These are phyloP conservation scores for Tyrannus savana DNA, from an alignment of 2,113 vertebrate genomes.

Conservation along the genomic window DNA sequence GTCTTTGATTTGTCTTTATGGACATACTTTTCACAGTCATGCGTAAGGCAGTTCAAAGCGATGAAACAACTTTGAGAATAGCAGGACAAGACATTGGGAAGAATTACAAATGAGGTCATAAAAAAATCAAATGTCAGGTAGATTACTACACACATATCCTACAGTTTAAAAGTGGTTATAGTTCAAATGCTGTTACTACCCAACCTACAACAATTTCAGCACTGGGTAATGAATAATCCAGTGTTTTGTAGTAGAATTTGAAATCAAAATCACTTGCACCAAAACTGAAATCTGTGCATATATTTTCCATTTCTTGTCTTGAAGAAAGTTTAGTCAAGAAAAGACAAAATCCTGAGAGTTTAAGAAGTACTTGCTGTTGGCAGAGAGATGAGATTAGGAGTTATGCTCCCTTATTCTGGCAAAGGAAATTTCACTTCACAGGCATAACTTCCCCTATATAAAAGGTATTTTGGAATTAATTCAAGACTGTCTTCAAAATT, in stretches of 20 bases:
- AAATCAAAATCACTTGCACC: not conserved
- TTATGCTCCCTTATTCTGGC: not conserved
- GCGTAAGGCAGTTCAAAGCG: not conserved
- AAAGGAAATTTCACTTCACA: not conserved
- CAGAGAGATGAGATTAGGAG: not conserved
- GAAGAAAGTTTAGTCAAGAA: not conserved
- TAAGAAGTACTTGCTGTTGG: not conserved
- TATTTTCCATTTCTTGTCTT: not conserved
- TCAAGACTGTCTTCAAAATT: not conserved
- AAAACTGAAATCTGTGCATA: not conserved
- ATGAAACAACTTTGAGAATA: not conserved
- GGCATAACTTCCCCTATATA: not conserved
- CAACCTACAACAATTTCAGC: not conserved
- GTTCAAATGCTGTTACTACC: not conserved
- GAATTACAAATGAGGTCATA: not conserved
- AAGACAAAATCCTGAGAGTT: not conserved
- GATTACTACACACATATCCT: not conserved
- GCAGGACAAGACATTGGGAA: not conserved
- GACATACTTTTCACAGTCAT: not conserved
- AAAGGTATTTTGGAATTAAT: not conserved
- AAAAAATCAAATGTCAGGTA: slow-evolving; percentile 3
- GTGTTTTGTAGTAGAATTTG: not conserved
- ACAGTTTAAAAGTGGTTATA: not conserved
- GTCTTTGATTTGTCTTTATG: not conserved
- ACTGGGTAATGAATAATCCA: not conserved